These are phyloP conservation scores for Otus sunia DNA, from an alignment of 2,113 vertebrate genomes.

Conservation along the genomic window DNA sequence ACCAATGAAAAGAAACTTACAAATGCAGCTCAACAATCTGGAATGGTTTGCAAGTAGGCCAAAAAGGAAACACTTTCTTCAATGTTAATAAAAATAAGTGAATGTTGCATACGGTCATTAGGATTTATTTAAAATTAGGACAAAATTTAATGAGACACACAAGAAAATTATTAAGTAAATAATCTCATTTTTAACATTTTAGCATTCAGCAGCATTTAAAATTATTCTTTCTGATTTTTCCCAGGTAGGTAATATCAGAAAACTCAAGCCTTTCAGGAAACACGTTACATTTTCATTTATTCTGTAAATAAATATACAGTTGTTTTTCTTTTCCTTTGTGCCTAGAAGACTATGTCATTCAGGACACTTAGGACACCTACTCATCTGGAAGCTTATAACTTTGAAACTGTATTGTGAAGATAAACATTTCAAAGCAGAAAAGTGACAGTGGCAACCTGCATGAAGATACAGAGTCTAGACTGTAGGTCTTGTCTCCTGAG, in stretches of 20 bases:
- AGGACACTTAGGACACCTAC: not conserved
- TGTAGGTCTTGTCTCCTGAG: not conserved
- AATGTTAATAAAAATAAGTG: not conserved
- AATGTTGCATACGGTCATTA: not conserved
- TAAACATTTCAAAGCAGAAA: not conserved
- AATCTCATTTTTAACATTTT: not conserved
- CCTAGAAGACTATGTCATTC: not conserved
- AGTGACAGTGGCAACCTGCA: not conserved
- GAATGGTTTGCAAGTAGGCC: not conserved
- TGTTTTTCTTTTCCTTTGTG: not conserved
- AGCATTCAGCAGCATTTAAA: not conserved
- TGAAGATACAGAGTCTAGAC: not conserved
- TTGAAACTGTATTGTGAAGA: not conserved
- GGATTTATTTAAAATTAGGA: not conserved
- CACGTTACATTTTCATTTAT: not conserved
- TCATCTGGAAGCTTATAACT: not conserved
- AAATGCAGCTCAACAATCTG: not conserved
- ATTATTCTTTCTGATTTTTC: not conserved
- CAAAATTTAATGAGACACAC: not conserved
- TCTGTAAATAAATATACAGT: not conserved
- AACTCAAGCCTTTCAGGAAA: not conserved
- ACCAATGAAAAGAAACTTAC: not conserved
- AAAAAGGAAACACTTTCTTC: not conserved
- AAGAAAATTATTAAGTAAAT: not conserved
- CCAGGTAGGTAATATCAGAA: not conserved